These are phyloP conservation scores for Drosophila nebulosa DNA, from an alignment of 1,140 invertebrate species.

Conservation along the genomic window DNA sequence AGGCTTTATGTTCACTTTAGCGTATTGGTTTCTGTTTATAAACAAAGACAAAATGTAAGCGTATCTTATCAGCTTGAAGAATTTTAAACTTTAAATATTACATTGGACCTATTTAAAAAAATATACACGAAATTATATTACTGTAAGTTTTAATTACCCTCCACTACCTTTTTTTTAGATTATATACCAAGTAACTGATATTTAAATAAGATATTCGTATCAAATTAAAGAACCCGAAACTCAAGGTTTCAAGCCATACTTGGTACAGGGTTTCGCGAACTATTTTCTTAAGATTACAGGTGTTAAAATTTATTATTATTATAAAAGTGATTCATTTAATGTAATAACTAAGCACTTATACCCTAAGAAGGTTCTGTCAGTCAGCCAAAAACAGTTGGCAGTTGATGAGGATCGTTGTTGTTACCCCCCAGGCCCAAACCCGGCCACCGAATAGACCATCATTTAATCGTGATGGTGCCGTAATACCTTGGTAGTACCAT, in stretches of 20 bases:
- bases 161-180: too few species aligned
- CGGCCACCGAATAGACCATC: constrained; percentile 14
- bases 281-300: background rate
- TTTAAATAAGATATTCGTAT: too few species aligned
- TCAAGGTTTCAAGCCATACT: background rate
- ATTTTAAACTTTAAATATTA: too few species aligned
- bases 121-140: too few species aligned
- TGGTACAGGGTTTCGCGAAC: background rate
- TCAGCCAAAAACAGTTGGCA: constrained; percentile 43
- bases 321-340: background rate
- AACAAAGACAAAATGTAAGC: too few species aligned
- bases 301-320: background rate
- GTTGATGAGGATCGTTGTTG: constrained; percentile 20
- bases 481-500: constrained; percentile 3
- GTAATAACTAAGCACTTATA: background rate
- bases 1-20: too few species aligned
- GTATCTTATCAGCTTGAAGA: too few species aligned
- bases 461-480: constrained; percentile 24
- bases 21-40: too few species aligned
- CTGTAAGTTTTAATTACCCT: too few species aligned
- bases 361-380: background rate
- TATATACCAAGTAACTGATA: too few species aligned
- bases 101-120: too few species aligned
- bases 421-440: constrained; percentile 20
- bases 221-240: background rate